Conservation (phyloP, 2,888 invertebrate species). For the Eucriotettix oculatus region DNA sequence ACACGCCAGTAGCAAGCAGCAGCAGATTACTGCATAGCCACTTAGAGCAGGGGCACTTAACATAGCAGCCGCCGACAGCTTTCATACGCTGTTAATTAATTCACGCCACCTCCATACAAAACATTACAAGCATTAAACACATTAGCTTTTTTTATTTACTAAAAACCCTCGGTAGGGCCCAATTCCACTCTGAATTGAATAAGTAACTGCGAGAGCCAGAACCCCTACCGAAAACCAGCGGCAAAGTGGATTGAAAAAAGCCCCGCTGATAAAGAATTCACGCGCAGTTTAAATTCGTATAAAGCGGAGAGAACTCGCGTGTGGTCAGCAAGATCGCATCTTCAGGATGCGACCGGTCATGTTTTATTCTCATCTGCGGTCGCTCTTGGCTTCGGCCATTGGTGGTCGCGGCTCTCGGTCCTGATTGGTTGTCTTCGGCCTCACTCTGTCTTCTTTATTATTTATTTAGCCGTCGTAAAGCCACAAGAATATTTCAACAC, state of each 20-base stretch:
- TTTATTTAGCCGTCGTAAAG: too few relatives aligned
- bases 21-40: not conserved
- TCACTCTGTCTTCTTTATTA: too few relatives aligned
- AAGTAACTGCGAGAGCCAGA: not conserved
- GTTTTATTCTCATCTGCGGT: too few relatives aligned
- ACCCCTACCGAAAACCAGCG: not conserved
- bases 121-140: constrained; percentile 10
- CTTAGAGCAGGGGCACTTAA: not conserved
- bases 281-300: too few relatives aligned
- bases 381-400: too few relatives aligned
- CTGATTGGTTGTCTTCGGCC: too few relatives aligned
- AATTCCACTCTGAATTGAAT: not conserved
- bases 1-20: not conserved
- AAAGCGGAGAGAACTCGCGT: too few relatives aligned
- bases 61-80: not conserved
- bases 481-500: too few relatives aligned
- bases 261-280: not conserved
- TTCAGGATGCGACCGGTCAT: too few relatives aligned
- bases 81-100: constrained; percentile 8
- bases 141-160: constrained; percentile 7
- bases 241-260: not conserved
- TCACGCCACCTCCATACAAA: constrained; percentile 6
- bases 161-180: not conserved
- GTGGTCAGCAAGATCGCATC: too few relatives aligned
- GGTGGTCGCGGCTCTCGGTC: too few relatives aligned